A percentile compares a stretch with the other conserved stretches of the same genome.
phyloP scores from a whole-genome alignment of 2,797 vertebrate genomes.

The Aldrovandia affinis region DNA sequence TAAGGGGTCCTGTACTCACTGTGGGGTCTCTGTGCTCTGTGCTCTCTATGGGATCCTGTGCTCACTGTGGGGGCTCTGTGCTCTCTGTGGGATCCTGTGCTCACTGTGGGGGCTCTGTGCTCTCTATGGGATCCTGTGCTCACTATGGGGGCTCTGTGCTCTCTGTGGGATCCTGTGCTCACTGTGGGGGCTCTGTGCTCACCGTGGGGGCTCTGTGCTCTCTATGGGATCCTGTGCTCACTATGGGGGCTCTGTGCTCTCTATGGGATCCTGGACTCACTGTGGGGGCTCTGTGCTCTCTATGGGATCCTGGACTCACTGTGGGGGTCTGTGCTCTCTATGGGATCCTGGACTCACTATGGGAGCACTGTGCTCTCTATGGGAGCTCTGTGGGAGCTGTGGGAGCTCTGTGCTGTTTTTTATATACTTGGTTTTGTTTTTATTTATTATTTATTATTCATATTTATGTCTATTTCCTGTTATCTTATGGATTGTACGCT shows the following conservation, averaged over 20 bases:
- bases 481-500: conserved; percentile 13
- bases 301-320: not conserved
- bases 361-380: not conserved
- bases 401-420: not conserved
- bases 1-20: not conserved
- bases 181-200: too few relatives aligned
- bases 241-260: not conserved
- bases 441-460: conserved; percentile 18
- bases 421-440: not conserved
- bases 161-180: not conserved
- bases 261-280: not conserved
- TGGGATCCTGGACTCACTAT: too few relatives aligned
- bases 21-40: not conserved
- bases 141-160: not conserved
- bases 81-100: not conserved
- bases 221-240: not conserved
- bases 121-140: not conserved
- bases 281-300: not conserved
- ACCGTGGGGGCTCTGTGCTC: too few relatives aligned
- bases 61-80: not conserved
- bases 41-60: not conserved
- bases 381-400: not conserved
- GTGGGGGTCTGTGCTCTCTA: not conserved
- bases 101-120: not conserved
- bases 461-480: conserved; percentile 41